Evolutionary conservation across 2,888 invertebrate genomes (phyloP).

Genomic region (Leptinotarsa rubiginosa): DNA sequence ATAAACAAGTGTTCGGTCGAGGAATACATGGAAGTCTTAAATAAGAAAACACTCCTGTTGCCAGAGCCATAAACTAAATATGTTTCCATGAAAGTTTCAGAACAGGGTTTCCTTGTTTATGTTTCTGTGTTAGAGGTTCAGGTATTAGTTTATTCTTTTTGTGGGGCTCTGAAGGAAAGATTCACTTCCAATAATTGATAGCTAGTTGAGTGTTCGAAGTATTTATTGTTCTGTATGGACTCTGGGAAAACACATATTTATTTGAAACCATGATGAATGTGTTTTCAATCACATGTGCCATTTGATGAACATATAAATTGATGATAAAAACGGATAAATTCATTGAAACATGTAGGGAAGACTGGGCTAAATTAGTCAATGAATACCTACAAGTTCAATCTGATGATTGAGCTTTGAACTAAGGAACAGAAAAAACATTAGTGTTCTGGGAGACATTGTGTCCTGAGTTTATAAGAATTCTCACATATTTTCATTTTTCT

Average conservation of each 20-base stretch:
- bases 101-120: slow-evolving; percentile 32
- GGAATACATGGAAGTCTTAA: slow-evolving; percentile 38
- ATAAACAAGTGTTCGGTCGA: slow-evolving; percentile 47
- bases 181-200: slow-evolving; percentile 16
- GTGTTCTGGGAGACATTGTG: too few species aligned
- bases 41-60: slow-evolving; percentile 35
- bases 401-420: too few species aligned
- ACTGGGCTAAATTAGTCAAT: too few species aligned
- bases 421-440: too few species aligned
- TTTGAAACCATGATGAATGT: too few species aligned
- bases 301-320: too few species aligned
- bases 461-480: too few species aligned
- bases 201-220: background rate
- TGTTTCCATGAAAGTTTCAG: slow-evolving; percentile 37
- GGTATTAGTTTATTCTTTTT: slow-evolving; percentile 36
- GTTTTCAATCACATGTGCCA: too few species aligned
- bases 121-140: slow-evolving; percentile 23
- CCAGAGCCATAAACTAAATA: slow-evolving; percentile 39
- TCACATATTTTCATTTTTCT: too few species aligned
- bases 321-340: too few species aligned
- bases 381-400: too few species aligned
- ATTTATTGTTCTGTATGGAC: background rate
- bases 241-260: background rate
- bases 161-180: slow-evolving; percentile 31
- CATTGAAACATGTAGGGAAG: too few species aligned